Percentiles rank a stretch among this genome's conserved stretches.
Conservation (phyloP, 2,888 invertebrate species). For the Eueremaeus valkanovi region DNA sequence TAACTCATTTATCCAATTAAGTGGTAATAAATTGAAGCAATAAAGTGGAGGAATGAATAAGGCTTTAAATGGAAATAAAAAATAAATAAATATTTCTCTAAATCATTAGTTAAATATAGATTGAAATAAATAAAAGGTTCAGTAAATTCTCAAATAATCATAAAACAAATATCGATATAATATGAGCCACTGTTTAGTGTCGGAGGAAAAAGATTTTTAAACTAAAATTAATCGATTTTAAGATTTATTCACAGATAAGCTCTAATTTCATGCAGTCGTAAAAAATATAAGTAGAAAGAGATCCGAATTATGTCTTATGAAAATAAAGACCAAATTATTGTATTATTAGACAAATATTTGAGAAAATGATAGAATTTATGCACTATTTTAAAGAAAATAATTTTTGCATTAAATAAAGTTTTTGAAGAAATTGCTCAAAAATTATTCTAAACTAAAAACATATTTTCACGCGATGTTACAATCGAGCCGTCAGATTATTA, state of each 20-base stretch:
- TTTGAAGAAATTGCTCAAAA: too few relatives aligned
- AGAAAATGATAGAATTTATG: too few relatives aligned
- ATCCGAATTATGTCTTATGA: background rate
- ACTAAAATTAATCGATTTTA: background rate
- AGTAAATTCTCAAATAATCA: background rate
- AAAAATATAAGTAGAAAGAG: background rate
- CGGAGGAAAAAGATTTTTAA: background rate
- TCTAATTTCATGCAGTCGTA: background rate
- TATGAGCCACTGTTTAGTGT: too few relatives aligned
- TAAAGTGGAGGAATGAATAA: background rate
- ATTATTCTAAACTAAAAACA: background rate
- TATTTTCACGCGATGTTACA: constrained; percentile 22
- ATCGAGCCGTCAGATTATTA: background rate
- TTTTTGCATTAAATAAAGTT: too few relatives aligned
- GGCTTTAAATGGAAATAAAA: background rate
- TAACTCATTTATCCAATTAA: background rate
- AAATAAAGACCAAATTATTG: background rate
- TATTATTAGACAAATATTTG: background rate
- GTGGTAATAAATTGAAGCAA: constrained; percentile 14
- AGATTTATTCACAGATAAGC: background rate
- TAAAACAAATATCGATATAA: background rate
- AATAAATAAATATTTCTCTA: background rate
- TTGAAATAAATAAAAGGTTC: background rate
- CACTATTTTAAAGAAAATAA: background rate
- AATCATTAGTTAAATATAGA: background rate